These are phyloP conservation scores for Hyperoplus immaculatus DNA, from an alignment of 2,797 vertebrate genomes.

Conservation along the genomic window DNA sequence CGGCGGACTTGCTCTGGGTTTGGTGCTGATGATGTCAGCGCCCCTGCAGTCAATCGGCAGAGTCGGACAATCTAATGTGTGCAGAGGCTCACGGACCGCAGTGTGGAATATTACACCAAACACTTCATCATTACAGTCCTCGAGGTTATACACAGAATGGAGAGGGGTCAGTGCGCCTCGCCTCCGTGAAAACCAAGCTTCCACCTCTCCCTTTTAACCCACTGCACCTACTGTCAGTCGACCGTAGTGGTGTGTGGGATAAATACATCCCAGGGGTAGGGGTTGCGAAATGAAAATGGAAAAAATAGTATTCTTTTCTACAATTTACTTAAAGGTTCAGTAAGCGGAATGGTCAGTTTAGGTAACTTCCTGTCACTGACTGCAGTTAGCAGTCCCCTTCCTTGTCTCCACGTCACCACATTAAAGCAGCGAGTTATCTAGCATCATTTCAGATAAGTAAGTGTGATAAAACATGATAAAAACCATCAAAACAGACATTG, in stretches of 20 bases:
- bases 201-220: constrained; percentile 28
- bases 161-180: constrained; percentile 8
- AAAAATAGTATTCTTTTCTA: too few species aligned
- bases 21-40: constrained; percentile 33
- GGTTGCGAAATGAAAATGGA: background rate
- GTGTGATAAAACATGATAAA: too few species aligned
- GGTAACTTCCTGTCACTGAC: too few species aligned
- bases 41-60: constrained; percentile 27
- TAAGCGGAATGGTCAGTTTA: too few species aligned
- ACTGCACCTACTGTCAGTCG: constrained; percentile 33
- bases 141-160: constrained; percentile 22
- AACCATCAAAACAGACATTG: too few species aligned
- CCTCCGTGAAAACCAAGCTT: constrained; percentile 10
- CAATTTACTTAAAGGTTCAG: too few species aligned
- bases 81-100: constrained; percentile 13
- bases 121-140: constrained; percentile 15
- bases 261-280: background rate
- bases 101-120: constrained; percentile 19
- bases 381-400: too few species aligned
- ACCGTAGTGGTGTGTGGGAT: background rate
- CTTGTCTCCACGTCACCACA: too few species aligned
- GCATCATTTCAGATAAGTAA: too few species aligned
- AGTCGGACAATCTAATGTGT: constrained; percentile 32
- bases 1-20: constrained; percentile 10
- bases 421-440: too few species aligned